phyloP scores from a whole-genome alignment of 2,888 invertebrate genomes.

The Pseudoips prasinana region DNA sequence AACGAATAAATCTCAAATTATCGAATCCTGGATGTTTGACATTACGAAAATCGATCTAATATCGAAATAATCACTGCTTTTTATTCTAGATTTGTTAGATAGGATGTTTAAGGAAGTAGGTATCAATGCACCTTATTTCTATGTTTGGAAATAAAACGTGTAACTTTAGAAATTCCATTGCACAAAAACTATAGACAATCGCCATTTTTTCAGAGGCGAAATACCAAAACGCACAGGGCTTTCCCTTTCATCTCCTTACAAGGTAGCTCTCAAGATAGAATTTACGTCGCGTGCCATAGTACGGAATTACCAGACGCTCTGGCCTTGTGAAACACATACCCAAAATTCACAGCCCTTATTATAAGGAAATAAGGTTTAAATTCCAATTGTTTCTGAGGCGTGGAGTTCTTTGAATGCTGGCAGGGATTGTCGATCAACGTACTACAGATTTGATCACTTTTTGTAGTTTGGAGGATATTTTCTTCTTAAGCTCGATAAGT shows the following conservation, averaged over 20 bases:
- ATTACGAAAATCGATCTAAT: too few species aligned
- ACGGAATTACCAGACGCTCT: slow-evolving; percentile 34
- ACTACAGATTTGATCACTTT: slow-evolving; percentile 26
- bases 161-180: too few species aligned
- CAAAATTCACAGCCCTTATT: slow-evolving; percentile 1
- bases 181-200: slow-evolving; percentile 3
- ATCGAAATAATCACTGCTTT: too few species aligned
- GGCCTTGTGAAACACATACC: slow-evolving; percentile 5
- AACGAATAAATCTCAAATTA: too few species aligned
- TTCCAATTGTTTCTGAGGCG: not conserved
- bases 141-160: too few species aligned
- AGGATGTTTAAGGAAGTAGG: too few species aligned
- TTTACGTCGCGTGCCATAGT: slow-evolving; percentile 64
- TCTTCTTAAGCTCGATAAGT: slow-evolving; percentile 22
- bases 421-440: slow-evolving; percentile 14
- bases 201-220: slow-evolving; percentile 9
- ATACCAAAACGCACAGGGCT: slow-evolving; percentile 37
- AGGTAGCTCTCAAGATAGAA: slow-evolving; percentile 43
- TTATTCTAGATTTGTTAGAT: too few species aligned
- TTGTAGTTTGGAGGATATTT: slow-evolving; percentile 24
- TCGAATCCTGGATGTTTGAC: too few species aligned
- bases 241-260: slow-evolving; percentile 56
- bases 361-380: not conserved
- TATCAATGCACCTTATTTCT: too few species aligned
- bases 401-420: slow-evolving; percentile 9